Evolutionary conservation across 2,113 vertebrate genomes (phyloP), one percentile per base, ranked within the genome.

Genomic region (Circaetus cinerascens): DNA sequence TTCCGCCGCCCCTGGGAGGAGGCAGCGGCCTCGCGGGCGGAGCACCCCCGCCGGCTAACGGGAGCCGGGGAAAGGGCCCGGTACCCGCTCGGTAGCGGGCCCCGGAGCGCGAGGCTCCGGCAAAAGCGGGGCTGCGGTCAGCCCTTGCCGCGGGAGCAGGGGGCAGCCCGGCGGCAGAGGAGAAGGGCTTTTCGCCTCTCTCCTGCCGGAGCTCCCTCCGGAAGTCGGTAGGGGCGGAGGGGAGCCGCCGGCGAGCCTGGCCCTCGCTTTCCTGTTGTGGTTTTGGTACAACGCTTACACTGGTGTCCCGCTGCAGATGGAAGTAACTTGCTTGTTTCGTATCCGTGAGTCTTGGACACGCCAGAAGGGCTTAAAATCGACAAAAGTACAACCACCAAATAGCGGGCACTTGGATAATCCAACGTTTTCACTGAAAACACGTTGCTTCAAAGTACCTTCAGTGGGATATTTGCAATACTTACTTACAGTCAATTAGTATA

Each of bases 201-300:
- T 7, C 1, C 0, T 0, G 51, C 11, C 71, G 3, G 30, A 18
- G 69, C 41, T 36, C 12, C 26, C 30, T 6, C 17, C 4, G 5
- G 3, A 1, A 55, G 30, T 2, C 36, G 36, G 46, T 2, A 4
- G 43, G 2, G 45, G 15, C 34, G 17, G 38, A 17, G 59, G 3
- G 66, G 15, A 13, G 56, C 50, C 15, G 15, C 4, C 48, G 2
- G 29, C 17, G 2, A 1, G 27, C 32, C 43, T 1, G 43, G 15
- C 32, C 11, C 7, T 5, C 4, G 22, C 26, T 8, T 12, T 9
- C 3, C 3, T 10, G 3, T 7, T 4, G 1, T 8, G 34, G 5
- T 4, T 19, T 13, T 15, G 27, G 29, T 26, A 2, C 41, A 0
- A 0, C 0, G 19, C 34, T 29, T 17, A 1, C 38, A 4, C 7